Conservation (phyloP, 1,140 invertebrate genomes). For the Macrotrachela quadricornifera region DNA sequence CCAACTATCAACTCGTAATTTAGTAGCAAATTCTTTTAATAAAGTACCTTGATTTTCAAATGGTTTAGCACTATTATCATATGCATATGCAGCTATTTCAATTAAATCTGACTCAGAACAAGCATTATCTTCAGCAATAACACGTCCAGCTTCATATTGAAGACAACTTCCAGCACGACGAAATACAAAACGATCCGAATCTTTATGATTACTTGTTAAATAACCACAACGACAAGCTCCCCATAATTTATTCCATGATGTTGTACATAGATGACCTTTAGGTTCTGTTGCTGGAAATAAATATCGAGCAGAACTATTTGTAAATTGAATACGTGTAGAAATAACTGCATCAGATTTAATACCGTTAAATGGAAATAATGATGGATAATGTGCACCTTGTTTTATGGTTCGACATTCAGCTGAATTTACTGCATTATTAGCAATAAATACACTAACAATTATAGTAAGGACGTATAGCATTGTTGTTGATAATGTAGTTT, state of each 20-base stretch:
- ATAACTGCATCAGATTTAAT: too few species aligned
- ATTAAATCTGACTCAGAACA: conserved; percentile 1
- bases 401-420: too few species aligned
- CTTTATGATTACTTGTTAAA: neutral
- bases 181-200: conserved; percentile 4
- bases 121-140: neutral
- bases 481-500: too few species aligned
- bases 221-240: conserved; percentile 4
- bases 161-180: conserved; percentile 1
- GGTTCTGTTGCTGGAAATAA: neutral
- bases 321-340: neutral
- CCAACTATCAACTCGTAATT: conserved; percentile 3
- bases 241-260: conserved; percentile 5
- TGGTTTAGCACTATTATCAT: conserved; percentile 3
- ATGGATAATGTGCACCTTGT: too few species aligned
- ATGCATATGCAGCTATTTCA: conserved; percentile 5
- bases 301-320: conserved; percentile 1
- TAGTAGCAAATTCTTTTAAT: conserved; percentile 2
- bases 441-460: too few species aligned
- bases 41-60: conserved; percentile 3
- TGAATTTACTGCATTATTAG: too few species aligned
- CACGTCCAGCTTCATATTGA: neutral
- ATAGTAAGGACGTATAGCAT: too few species aligned
- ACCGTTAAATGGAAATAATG: too few species aligned
- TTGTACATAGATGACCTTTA: conserved; percentile 6